These are phyloP conservation scores for Stegophylla sp. DNA, from an alignment of 2,888 invertebrate genomes.

Conservation along the genomic window DNA sequence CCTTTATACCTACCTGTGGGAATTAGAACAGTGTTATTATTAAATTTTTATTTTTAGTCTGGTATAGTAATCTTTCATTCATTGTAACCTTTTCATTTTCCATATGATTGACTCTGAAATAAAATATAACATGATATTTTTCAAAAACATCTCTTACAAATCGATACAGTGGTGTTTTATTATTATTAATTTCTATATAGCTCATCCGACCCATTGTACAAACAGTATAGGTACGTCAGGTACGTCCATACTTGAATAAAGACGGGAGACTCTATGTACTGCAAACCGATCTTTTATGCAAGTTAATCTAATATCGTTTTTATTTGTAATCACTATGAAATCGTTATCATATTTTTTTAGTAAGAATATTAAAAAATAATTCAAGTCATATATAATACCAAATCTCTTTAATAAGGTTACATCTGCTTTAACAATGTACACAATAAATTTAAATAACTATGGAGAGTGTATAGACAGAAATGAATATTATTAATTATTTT, in stretches of 20 bases:
- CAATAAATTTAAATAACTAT: no score
- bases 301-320: constrained; percentile 29
- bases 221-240: no score
- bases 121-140: constrained; percentile 33
- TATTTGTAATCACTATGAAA: neutral
- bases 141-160: constrained; percentile 4
- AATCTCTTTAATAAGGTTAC: no score
- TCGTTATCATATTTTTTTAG: constrained; percentile 28
- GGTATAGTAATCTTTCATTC: neutral
- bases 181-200: constrained; percentile 18
- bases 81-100: constrained; percentile 20
- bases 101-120: neutral
- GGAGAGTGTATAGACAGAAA: no score
- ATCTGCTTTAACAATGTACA: no score
- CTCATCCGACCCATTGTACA: constrained; percentile 45
- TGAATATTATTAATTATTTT: no score
- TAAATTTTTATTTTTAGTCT: neutral
- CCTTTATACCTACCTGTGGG: neutral
- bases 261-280: neutral
- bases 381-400: no score
- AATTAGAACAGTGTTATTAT: neutral
- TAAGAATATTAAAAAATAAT: no score
- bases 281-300: constrained; percentile 6
- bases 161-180: constrained; percentile 4
- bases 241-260: constrained; percentile 32